phyloP scores from a whole-genome alignment of 2,888 invertebrate species.

The Parnassius apollo region DNA sequence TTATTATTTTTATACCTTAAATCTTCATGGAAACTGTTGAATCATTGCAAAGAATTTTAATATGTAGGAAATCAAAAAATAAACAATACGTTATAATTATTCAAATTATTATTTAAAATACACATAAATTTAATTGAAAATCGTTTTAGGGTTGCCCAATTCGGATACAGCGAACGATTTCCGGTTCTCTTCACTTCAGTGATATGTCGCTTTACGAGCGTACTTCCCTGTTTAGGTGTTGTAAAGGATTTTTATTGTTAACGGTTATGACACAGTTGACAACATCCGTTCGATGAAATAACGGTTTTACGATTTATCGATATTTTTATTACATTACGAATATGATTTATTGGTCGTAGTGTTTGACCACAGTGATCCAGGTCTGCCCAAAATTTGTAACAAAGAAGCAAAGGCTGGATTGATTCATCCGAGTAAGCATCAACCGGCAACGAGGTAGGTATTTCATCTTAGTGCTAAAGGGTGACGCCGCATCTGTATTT shows the following conservation, averaged over 20 bases:
- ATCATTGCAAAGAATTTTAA: background rate
- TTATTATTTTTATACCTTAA: too few relatives aligned
- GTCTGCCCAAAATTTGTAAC: too few relatives aligned
- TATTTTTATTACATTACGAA: too few relatives aligned
- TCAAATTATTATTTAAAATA: slow-evolving; percentile 4
- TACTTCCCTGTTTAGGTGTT: slow-evolving; percentile 19
- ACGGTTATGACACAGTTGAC: slow-evolving; percentile 13
- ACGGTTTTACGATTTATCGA: background rate
- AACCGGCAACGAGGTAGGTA: too few relatives aligned
- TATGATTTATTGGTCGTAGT: too few relatives aligned
- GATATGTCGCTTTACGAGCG: slow-evolving; percentile 12
- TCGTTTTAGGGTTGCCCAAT: slow-evolving; percentile 10
- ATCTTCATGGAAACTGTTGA: too few relatives aligned
- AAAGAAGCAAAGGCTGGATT: too few relatives aligned
- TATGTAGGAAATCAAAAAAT: background rate
- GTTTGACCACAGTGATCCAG: too few relatives aligned
- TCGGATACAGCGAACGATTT: slow-evolving; percentile 5
- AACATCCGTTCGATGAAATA: slow-evolving; percentile 13
- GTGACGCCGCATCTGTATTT: too few relatives aligned
- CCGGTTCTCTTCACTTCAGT: slow-evolving; percentile 3
- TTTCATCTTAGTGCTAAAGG: too few relatives aligned
- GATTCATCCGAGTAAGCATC: too few relatives aligned
- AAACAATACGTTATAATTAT: background rate
- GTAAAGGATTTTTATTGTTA: slow-evolving; percentile 17
- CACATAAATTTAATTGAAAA: slow-evolving; percentile 13